phyloP scores from a whole-genome alignment of 2,888 invertebrate genomes.

The Eristalis arbustorum region DNA sequence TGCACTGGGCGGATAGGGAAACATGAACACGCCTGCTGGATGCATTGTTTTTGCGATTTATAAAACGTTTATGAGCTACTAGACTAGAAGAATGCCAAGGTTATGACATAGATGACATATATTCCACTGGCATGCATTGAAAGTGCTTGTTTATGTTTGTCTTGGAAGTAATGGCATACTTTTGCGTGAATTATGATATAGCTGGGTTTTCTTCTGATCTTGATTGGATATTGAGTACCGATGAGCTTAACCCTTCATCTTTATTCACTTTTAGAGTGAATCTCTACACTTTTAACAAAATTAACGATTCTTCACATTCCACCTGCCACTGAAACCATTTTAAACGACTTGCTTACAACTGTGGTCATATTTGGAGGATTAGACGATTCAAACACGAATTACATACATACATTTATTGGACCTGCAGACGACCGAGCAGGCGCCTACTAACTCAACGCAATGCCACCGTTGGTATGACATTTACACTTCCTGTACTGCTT shows the following conservation, averaged over 20 bases:
- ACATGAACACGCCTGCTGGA: neutral
- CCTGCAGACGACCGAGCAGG: too few relatives aligned
- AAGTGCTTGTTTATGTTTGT: neutral
- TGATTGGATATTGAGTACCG: neutral
- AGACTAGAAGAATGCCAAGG: neutral
- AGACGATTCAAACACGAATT: too few relatives aligned
- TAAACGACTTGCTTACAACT: too few relatives aligned
- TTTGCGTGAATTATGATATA: neutral
- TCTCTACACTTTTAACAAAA: too few relatives aligned
- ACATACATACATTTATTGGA: too few relatives aligned
- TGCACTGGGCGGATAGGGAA: neutral
- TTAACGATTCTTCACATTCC: too few relatives aligned
- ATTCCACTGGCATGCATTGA: neutral
- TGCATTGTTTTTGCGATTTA: slow-evolving; percentile 19
- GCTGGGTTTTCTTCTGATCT: neutral
- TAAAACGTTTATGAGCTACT: neutral
- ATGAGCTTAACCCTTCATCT: neutral
- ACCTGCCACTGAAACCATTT: too few relatives aligned
- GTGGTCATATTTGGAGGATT: too few relatives aligned
- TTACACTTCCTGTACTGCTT: too few relatives aligned
- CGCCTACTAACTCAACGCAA: too few relatives aligned
- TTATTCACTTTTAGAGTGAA: too few relatives aligned
- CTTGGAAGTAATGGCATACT: neutral
- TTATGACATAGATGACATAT: neutral
- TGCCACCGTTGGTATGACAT: too few relatives aligned